Evolutionary conservation across 2,888 invertebrate species (phyloP), one percentile per base, ranked within the genome.

Genomic region (Listrodromus nycthemerus): DNA sequence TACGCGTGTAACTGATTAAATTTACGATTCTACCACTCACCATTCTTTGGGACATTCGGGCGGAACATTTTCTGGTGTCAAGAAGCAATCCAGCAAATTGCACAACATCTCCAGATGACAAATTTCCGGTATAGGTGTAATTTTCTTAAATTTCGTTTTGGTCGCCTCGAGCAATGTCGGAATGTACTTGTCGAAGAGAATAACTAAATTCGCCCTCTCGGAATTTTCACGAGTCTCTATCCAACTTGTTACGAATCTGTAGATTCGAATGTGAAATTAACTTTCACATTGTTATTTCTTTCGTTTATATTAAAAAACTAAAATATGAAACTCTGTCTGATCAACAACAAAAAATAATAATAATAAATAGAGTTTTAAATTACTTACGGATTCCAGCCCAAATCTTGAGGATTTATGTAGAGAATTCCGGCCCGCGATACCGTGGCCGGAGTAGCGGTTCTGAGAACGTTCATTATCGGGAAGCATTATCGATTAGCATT

Each of bases 361-460:
- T 63, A 55, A 19, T 76, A n/a, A n/a, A n/a, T n/a, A n/a, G n/a
- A n/a, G n/a, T n/a, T n/a, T 24, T 65, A 79, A 75, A 69, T 65
- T 78, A 94, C 96, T 96, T 94, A 97, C 94, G 99, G 98, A 94
- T 96, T 97, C 98, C 98, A 99, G 2, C 98, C 98, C 74, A 99
- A 95, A 94, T 99, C 99, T 86, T 97, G 97, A 0, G 98, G 97
- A 94, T 99, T 99, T 85, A 99, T 97, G 92, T 98, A 99, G 16
- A 99, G 95, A 90, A 99, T 99, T 80, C 98, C 99, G 84, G 98
- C 98, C 75, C 98, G 94, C 0, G 98, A 98, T 0, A 99, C 98
- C 0, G 99, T 99, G 0, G 99, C 99, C 1, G 99, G 99, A 0
- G 99, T 99, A 0, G 99, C 99, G 0, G 98, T 98, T 89, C 97